Conservation (phyloP, 2,888 invertebrate genomes). For the Dynastes maya region DNA sequence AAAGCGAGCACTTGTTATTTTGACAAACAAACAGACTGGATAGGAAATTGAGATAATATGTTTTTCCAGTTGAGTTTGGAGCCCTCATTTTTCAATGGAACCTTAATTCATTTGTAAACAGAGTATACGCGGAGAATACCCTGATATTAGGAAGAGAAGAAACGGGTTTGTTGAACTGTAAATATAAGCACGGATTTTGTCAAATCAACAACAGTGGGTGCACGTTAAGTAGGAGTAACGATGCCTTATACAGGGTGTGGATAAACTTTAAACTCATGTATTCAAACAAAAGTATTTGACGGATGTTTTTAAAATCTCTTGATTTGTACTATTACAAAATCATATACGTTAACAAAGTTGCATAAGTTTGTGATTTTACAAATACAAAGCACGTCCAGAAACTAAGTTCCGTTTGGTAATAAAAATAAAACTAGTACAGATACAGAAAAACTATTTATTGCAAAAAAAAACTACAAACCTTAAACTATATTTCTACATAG, state of each 20-base stretch:
- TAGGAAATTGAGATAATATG: constrained; percentile 44
- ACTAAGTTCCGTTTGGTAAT: no score
- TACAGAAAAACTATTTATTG: no score
- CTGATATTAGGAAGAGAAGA: constrained; percentile 14
- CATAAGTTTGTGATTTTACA: background rate
- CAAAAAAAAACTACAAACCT: no score
- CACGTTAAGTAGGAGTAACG: background rate
- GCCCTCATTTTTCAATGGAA: constrained; percentile 32
- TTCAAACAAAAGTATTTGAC: background rate
- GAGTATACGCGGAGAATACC: constrained; percentile 6
- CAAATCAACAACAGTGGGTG: background rate
- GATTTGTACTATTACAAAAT: background rate
- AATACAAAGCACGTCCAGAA: no score
- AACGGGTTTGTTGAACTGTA: constrained; percentile 27
- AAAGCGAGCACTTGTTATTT: constrained; percentile 32
- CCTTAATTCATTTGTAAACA: constrained; percentile 42
- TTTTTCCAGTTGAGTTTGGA: constrained; percentile 22
- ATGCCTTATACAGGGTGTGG: background rate
- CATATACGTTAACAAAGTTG: background rate
- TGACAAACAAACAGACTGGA: constrained; percentile 25
- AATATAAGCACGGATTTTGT: constrained; percentile 7
- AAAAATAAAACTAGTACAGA: no score
- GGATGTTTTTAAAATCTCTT: background rate
- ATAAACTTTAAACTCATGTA: background rate
- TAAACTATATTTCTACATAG: no score